phyloP scores from a whole-genome alignment of 2,888 invertebrate species.

The Metallyticus violacea region DNA sequence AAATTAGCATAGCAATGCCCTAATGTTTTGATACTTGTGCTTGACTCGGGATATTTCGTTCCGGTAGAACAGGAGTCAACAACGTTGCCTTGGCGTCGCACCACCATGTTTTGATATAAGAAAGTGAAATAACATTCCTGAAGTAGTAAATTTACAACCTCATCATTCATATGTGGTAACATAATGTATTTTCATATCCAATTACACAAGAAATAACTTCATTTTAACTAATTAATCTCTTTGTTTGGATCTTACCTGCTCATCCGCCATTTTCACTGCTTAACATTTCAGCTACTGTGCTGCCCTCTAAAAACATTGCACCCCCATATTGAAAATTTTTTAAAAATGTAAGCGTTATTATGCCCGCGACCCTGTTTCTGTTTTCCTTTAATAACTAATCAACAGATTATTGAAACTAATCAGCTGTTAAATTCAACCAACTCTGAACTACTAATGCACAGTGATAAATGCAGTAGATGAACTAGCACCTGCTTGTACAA shows the following conservation, averaged over 20 bases:
- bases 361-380: too few species aligned
- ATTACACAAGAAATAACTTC: not conserved
- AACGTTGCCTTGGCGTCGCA: slow-evolving; percentile 22
- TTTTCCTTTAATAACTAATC: too few species aligned
- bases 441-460: too few species aligned
- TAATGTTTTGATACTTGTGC: slow-evolving; percentile 22
- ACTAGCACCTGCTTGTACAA: too few species aligned
- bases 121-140: not conserved
- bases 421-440: too few species aligned
- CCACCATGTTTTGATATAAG: slow-evolving; percentile 5
- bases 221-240: slow-evolving; percentile 21
- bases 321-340: not conserved
- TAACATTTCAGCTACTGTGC: slow-evolving; percentile 44
- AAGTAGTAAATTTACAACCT: not conserved
- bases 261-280: slow-evolving; percentile 69
- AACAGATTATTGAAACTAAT: too few species aligned
- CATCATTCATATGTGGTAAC: not conserved
- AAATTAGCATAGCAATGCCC: not conserved
- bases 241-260: slow-evolving; percentile 64
- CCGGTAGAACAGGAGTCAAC: slow-evolving; percentile 12
- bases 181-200: not conserved
- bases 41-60: slow-evolving; percentile 13
- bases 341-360: too few species aligned
- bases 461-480: too few species aligned
- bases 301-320: slow-evolving; percentile 40